Conservation (phyloP, 2,888 invertebrate species). For the Homarus gammarus region DNA sequence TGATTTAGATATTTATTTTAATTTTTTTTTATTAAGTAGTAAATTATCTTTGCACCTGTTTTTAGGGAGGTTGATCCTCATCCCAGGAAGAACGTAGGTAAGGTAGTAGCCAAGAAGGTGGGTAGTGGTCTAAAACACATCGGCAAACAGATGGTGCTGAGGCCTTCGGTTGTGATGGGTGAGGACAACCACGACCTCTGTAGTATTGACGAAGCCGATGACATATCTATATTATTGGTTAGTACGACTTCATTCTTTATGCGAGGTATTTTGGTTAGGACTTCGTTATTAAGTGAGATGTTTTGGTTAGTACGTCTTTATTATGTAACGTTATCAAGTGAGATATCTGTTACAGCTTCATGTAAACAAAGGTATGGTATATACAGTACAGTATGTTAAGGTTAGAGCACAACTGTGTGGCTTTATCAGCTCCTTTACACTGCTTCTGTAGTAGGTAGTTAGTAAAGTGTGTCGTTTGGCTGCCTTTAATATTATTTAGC, state of each 20-base stretch:
- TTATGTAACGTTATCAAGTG: too few relatives aligned
- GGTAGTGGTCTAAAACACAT: constrained; percentile 69
- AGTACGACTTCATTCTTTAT: constrained; percentile 42
- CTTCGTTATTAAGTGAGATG: neutral
- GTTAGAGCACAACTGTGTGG: neutral
- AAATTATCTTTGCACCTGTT: constrained; percentile 19
- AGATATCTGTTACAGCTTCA: too few relatives aligned
- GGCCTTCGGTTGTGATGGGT: constrained; percentile 70
- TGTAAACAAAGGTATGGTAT: neutral
- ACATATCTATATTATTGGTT: constrained; percentile 68
- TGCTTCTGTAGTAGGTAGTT: neutral
- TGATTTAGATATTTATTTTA: neutral
- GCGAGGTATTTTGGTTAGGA: too few relatives aligned
- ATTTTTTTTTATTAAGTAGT: constrained; percentile 4
- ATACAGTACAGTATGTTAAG: neutral
- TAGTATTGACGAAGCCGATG: constrained; percentile 67
- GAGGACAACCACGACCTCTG: constrained; percentile 69
- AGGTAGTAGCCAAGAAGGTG: constrained; percentile 72
- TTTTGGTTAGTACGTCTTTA: neutral
- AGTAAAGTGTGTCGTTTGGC: neutral
- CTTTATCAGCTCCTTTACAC: neutral
- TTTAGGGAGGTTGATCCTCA: constrained; percentile 52
- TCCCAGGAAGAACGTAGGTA: constrained; percentile 63
- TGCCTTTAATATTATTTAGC: neutral
- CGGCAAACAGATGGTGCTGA: constrained; percentile 69